Percentiles rank a stretch among this genome's conserved stretches.
Evolutionary conservation across 2,888 invertebrate species (phyloP).

Genomic region (Ophioninae sp.): DNA sequence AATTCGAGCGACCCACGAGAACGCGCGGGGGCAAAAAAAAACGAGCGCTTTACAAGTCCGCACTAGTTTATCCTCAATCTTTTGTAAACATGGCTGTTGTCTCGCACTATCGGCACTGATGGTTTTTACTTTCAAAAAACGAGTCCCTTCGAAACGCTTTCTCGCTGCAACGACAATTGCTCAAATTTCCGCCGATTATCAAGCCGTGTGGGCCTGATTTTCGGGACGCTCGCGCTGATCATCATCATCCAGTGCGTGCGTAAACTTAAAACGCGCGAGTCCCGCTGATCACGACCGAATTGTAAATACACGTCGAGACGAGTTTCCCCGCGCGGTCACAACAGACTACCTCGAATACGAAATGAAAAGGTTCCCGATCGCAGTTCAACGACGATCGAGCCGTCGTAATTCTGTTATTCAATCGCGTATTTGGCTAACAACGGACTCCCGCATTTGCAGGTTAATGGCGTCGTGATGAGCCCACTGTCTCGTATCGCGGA

Average conservation of each 20-base stretch:
- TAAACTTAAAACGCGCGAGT: background rate
- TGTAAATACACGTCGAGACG: background rate
- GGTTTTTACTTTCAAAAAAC: conserved; percentile 37
- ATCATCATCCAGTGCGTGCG: background rate
- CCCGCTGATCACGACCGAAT: background rate
- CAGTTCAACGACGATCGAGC: background rate
- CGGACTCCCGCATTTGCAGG: background rate
- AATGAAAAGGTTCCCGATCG: background rate
- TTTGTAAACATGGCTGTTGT: conserved; percentile 60
- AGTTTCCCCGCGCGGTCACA: background rate
- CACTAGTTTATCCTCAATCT: conserved; percentile 28
- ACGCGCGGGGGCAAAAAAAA: conserved; percentile 8
- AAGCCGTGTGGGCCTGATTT: background rate
- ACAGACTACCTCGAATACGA: background rate
- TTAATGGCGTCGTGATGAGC: background rate
- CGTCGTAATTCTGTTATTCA: background rate
- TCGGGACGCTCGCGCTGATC: background rate
- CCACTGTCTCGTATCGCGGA: background rate
- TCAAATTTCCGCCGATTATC: background rate
- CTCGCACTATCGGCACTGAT: conserved; percentile 40
- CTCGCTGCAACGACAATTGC: background rate
- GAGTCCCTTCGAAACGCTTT: background rate
- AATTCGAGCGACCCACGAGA: conserved; percentile 3
- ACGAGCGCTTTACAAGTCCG: conserved; percentile 24
- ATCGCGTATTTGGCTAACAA: background rate